Evolutionary conservation across 2,113 vertebrate species (phyloP).

Genomic region (Xiphias gladius): DNA sequence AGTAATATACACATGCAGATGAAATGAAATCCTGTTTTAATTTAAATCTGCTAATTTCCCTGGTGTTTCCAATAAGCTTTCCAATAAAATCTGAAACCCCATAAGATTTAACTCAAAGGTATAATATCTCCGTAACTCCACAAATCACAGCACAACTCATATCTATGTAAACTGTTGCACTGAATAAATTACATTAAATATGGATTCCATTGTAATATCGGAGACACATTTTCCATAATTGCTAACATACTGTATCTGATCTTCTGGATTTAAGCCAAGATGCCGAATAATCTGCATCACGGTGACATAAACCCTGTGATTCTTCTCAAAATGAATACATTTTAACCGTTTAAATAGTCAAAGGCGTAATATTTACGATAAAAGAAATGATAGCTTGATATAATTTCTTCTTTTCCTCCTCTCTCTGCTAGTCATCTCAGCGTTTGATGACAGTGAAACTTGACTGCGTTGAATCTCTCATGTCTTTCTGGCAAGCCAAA

Average conservation of each 20-base stretch:
- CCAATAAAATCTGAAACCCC: slow-evolving; percentile 25
- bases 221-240: not conserved
- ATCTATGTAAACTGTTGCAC: slow-evolving; percentile 3
- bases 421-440: not conserved
- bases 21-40: slow-evolving; percentile 30
- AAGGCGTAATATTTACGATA: slow-evolving; percentile 3
- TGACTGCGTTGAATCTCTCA: slow-evolving; percentile 13
- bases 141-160: slow-evolving; percentile 24
- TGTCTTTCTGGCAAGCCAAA: not conserved
- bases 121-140: slow-evolving; percentile 1
- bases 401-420: not conserved
- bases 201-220: slow-evolving; percentile 2
- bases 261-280: slow-evolving; percentile 12
- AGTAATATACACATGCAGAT: not conserved
- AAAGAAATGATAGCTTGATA: not conserved
- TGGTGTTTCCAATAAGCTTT: not conserved
- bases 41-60: slow-evolving; percentile 33
- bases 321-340: not conserved
- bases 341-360: slow-evolving; percentile 12
- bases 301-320: not conserved
- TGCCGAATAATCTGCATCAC: not conserved
- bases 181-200: slow-evolving; percentile 27
- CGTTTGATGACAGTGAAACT: slow-evolving; percentile 7
- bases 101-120: slow-evolving; percentile 18
- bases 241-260: slow-evolving; percentile 14